phyloP scores from a whole-genome alignment of 1,140 invertebrate genomes.

The Drosophila carrolli region DNA sequence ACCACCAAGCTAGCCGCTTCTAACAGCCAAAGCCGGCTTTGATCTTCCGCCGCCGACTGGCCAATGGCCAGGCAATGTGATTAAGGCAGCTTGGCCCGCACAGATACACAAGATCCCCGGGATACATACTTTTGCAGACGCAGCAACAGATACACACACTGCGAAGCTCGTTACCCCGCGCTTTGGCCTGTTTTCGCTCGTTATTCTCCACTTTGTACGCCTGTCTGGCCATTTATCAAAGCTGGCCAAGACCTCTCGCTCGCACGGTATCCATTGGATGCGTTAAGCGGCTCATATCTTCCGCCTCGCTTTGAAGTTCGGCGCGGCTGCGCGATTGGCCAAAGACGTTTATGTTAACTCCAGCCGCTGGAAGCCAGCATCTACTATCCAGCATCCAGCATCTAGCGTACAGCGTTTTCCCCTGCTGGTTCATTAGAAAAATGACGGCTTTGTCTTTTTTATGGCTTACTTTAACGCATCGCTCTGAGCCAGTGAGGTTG shows the following conservation, averaged over 20 bases:
- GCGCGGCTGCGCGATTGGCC: constrained; percentile 83
- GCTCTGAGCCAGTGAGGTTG: constrained; percentile 41
- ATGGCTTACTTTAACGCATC: constrained; percentile 81
- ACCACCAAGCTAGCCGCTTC: constrained; percentile 79
- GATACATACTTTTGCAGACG: constrained; percentile 11
- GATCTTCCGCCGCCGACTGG: constrained; percentile 73
- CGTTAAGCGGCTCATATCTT: constrained; percentile 78
- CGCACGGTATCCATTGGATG: constrained; percentile 50
- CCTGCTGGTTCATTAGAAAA: constrained; percentile 79
- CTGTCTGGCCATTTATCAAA: constrained; percentile 83
- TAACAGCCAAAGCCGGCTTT: constrained; percentile 72
- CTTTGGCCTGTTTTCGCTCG: constrained; percentile 76
- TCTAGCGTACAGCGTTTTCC: constrained; percentile 17
- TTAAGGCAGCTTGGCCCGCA: constrained; percentile 52
- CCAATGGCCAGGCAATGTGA: constrained; percentile 84
- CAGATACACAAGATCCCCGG: background rate
- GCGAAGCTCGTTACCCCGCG: constrained; percentile 51
- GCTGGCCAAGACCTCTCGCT: constrained; percentile 58
- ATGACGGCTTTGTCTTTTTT: constrained; percentile 83
- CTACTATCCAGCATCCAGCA: background rate
- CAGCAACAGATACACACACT: constrained; percentile 12
- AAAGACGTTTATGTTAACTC: constrained; percentile 62
- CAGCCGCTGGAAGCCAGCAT: constrained; percentile 14
- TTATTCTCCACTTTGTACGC: constrained; percentile 83
- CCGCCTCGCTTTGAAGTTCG: constrained; percentile 78